phyloP scores from a whole-genome alignment of 30 jellyfish, hydroid and myxozoan genomes.

The Nemopilema nomurai region DNA sequence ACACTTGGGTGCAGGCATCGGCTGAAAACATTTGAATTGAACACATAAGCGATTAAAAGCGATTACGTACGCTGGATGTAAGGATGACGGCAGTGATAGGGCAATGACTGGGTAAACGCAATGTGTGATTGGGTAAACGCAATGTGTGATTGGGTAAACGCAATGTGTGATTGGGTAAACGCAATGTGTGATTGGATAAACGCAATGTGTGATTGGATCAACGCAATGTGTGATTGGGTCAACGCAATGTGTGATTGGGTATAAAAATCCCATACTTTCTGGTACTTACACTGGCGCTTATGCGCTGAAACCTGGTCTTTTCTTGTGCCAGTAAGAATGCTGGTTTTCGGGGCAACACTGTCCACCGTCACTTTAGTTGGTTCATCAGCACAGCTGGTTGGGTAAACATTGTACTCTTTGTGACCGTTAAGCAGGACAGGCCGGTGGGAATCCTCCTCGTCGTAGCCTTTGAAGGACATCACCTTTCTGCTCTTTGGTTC shows the following conservation, averaged over 20 bases:
- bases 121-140: too few species aligned
- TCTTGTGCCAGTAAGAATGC: conserved; percentile 29
- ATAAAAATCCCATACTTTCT: too few species aligned
- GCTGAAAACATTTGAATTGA: background rate
- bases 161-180: too few species aligned
- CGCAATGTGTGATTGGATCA: too few species aligned
- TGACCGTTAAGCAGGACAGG: conserved; percentile 74
- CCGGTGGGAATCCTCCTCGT: conserved; percentile 65
- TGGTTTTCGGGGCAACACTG: conserved; percentile 26
- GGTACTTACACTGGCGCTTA: conserved; percentile 1
- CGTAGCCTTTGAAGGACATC: conserved; percentile 83
- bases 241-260: too few species aligned
- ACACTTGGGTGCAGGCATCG: conserved; percentile 8
- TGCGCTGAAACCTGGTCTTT: background rate
- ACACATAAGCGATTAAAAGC: too few species aligned
- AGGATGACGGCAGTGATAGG: too few species aligned
- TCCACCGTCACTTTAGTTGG: conserved; percentile 63
- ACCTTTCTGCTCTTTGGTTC: conserved; percentile 78
- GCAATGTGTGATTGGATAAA: too few species aligned
- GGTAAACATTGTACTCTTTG: conserved; percentile 59
- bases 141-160: too few species aligned
- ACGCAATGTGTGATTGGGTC: too few species aligned
- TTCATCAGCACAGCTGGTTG: conserved; percentile 56
- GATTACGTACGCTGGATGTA: background rate
- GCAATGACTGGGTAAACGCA: too few species aligned